These are phyloP conservation scores for Crossocerus cetratus DNA, from an alignment of 2,888 invertebrate species.

Conservation along the genomic window DNA sequence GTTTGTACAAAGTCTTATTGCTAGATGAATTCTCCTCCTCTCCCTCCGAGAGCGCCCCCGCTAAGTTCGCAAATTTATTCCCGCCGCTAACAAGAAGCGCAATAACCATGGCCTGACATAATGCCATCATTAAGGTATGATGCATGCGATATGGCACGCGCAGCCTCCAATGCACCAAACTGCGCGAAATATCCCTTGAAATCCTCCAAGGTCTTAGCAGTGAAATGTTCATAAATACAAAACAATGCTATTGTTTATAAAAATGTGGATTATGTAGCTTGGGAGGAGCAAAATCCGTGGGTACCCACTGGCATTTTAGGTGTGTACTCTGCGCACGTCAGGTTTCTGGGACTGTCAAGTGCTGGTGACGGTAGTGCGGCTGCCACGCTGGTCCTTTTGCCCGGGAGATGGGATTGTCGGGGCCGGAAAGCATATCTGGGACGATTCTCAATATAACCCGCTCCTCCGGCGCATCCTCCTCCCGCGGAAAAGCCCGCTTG, in stretches of 20 bases:
- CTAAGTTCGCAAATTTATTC: no score
- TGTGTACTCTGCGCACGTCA: not conserved
- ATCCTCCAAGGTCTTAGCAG: no score
- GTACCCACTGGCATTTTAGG: slow-evolving; percentile 18
- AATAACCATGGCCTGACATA: slow-evolving; percentile 3
- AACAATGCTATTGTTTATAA: no score
- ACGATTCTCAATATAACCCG: slow-evolving; percentile 28
- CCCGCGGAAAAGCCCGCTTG: not conserved
- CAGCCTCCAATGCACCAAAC: no score
- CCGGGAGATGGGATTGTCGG: slow-evolving; percentile 4
- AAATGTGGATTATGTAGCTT: no score
- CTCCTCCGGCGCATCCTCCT: slow-evolving; percentile 2
- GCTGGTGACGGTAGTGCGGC: slow-evolving; percentile 4
- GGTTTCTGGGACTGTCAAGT: not conserved
- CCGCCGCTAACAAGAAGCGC: not conserved
- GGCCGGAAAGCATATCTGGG: slow-evolving; percentile 14
- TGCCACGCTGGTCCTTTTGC: not conserved
- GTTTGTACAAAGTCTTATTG: slow-evolving; percentile 27
- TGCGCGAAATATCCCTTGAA: no score
- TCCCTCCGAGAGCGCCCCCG: slow-evolving; percentile 17
- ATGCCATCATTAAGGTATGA: not conserved
- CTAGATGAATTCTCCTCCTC: slow-evolving; percentile 31
- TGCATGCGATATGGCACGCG: no score
- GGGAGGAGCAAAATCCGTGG: no score
- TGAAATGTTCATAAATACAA: no score